Conservation (phyloP, 1,140 invertebrate species). For the Drosophila arizonae region DNA sequence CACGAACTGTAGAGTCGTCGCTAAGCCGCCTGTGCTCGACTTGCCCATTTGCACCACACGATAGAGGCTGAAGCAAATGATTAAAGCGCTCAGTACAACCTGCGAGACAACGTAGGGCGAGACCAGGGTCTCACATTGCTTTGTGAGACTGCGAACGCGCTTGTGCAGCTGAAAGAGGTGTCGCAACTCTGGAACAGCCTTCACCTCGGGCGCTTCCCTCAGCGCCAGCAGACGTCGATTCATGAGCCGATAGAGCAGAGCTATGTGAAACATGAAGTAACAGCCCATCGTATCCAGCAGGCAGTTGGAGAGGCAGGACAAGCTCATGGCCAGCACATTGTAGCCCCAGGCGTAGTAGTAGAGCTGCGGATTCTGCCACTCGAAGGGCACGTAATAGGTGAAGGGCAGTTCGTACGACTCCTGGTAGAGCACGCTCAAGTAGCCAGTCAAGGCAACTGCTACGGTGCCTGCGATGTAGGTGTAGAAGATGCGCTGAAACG, state of each 20-base stretch:
- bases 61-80: slow-evolving; percentile 73
- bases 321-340: slow-evolving; percentile 60
- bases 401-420: slow-evolving; percentile 64
- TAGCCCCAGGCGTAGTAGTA: slow-evolving; percentile 69
- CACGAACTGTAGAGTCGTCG: slow-evolving; percentile 67
- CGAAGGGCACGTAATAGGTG: slow-evolving; percentile 70
- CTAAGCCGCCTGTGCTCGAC: slow-evolving; percentile 58
- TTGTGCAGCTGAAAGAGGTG: slow-evolving; percentile 51
- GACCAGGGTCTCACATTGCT: slow-evolving; percentile 56
- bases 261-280: slow-evolving; percentile 71
- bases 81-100: slow-evolving; percentile 70
- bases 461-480: slow-evolving; percentile 39
- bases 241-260: slow-evolving; percentile 55
- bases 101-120: slow-evolving; percentile 66
- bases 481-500: slow-evolving; percentile 53
- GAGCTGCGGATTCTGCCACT: slow-evolving; percentile 52
- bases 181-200: slow-evolving; percentile 39
- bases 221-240: slow-evolving; percentile 50
- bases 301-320: slow-evolving; percentile 61
- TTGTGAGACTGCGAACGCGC: slow-evolving; percentile 26
- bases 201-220: slow-evolving; percentile 23
- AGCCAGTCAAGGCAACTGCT: slow-evolving; percentile 41
- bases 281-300: slow-evolving; percentile 65
- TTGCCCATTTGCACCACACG: slow-evolving; percentile 62
- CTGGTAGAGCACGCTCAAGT: slow-evolving; percentile 50